Evolutionary conservation across 2,888 invertebrate genomes (phyloP), one percentile per base, ranked within the genome.

Genomic region (Chrysolina oricalcia): DNA sequence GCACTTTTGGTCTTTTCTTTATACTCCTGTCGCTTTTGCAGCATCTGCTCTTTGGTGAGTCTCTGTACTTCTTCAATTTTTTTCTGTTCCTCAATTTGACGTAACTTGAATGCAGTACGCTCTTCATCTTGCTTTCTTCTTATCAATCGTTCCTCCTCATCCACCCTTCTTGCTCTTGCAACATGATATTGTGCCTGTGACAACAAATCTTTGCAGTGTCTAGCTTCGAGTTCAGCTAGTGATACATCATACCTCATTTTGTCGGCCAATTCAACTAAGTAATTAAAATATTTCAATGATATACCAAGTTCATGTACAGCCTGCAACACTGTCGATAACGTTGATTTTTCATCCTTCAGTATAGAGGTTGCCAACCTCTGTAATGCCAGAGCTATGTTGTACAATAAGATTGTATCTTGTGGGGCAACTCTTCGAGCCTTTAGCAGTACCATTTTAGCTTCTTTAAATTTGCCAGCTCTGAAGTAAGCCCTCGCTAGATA

Each of bases 181-280:
- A 99, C 97, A 88, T 98, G 98, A 89, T 98, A 98, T 87, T 98
- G 97, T 11, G 98, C 98, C 90, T 98, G 98, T 27, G 97, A 96
- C 74, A 99, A 90, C 85, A 99, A 91, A 92, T 99, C 99, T 84
- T 96, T 96, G 88, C 99, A 99, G 81, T 97, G 95, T 72, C 96
- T 91, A 0, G 97, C 96, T 89, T 98, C 98, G 17, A 93, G 91
- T 17, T 92, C 94, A 1, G 98, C 97, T 72, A 95, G 91, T 56
- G 92, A 93, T 41, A 95, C 91, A 86, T 95, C 95, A 85, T 94
- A 95, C 70, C 93, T 92, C 89, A 94, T 93, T 83, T 94, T 91
- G 85, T 97, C 97, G 0, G 95, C 96, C 86, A 94, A 91, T 17
- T 92, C 91, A 11, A 94, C 92, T 66, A 97, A 90, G 88, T 96